Conservation (phyloP, 2,888 invertebrate species). For the Andrena fulva region DNA sequence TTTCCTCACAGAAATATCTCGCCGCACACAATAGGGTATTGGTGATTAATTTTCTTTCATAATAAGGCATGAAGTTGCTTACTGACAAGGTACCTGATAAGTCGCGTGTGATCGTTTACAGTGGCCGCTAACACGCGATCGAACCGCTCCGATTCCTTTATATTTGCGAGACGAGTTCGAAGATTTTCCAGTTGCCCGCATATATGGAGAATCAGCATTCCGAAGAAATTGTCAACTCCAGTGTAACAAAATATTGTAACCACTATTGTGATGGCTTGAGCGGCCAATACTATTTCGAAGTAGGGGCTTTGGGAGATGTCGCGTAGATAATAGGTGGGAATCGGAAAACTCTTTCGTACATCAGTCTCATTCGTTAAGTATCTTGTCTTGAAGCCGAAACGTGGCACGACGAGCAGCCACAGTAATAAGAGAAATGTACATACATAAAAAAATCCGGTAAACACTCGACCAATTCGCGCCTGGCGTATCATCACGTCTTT, state of each 20-base stretch:
- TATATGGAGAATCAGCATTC: not conserved
- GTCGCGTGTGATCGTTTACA: not conserved
- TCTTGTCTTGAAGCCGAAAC: not conserved
- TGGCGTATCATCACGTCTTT: not conserved
- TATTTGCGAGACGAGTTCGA: not conserved
- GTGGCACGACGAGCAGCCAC: not conserved
- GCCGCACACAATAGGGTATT: no score
- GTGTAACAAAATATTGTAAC: not conserved
- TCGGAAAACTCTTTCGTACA: not conserved
- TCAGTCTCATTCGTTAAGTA: not conserved
- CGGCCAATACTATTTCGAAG: not conserved
- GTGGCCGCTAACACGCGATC: not conserved
- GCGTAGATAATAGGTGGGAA: not conserved
- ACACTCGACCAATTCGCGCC: not conserved
- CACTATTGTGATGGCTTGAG: accelerated
- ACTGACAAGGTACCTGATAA: not conserved
- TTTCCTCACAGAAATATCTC: no score
- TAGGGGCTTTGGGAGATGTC: not conserved
- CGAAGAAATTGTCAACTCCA: not conserved
- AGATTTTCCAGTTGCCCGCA: not conserved
- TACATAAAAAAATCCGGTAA: not conserved
- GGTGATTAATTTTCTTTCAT: no score
- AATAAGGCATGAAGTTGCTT: not conserved
- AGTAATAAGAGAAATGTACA: not conserved
- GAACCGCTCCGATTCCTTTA: not conserved